Conservation (phyloP, 1,140 invertebrate species). For the Pseudachorutes palmiensis region DNA sequence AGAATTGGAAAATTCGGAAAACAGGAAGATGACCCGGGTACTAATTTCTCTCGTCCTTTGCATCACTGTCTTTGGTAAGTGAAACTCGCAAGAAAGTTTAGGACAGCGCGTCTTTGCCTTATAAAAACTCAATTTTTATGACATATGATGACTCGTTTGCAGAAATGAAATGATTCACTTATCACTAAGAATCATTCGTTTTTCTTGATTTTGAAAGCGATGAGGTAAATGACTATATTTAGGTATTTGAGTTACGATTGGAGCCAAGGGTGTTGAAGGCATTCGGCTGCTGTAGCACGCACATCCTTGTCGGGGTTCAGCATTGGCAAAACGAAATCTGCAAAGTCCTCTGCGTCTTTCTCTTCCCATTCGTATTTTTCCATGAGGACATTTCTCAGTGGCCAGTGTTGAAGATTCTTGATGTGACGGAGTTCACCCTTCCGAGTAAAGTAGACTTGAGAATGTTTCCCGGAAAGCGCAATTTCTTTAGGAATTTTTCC, state of each 20-base stretch:
- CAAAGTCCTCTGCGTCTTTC: conserved; percentile 76
- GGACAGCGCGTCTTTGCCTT: background rate
- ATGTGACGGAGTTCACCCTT: conserved; percentile 67
- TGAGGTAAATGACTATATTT: background rate
- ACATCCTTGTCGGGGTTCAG: conserved; percentile 81
- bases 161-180: background rate
- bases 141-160: background rate
- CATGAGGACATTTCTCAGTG: conserved; percentile 78
- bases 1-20: too few species aligned
- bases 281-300: conserved; percentile 85
- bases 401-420: conserved; percentile 87
- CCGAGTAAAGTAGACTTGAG: conserved; percentile 86
- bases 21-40: background rate
- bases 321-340: conserved; percentile 90
- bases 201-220: background rate
- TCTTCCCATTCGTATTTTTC: conserved; percentile 92
- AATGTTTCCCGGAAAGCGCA: conserved; percentile 82
- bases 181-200: background rate
- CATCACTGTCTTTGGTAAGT: conserved; percentile 3
- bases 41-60: background rate
- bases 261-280: conserved; percentile 88
- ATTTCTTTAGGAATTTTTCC: conserved; percentile 88
- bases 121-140: background rate
- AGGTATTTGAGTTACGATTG: background rate
- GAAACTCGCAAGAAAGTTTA: background rate